Conservation (phyloP, 1,140 invertebrate species). For the Pseudoatta argentina region DNA sequence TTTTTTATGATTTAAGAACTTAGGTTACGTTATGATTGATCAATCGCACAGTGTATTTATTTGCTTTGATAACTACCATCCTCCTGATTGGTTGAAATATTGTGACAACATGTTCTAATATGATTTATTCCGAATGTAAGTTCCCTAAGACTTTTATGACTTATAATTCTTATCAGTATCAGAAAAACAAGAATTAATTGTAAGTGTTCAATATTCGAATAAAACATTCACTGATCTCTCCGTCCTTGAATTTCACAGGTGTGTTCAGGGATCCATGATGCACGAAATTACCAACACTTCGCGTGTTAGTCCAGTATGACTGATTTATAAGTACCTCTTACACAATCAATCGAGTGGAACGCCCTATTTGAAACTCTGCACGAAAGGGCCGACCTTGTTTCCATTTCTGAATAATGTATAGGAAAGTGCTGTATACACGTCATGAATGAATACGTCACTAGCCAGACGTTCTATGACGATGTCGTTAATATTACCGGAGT, state of each 20-base stretch:
- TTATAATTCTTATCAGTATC: too few species aligned
- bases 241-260: conserved; percentile 2
- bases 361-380: conserved; percentile 29
- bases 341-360: conserved; percentile 52
- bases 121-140: too few species aligned
- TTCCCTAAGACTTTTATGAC: too few species aligned
- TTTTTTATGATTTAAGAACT: too few species aligned
- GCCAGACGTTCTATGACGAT: conserved; percentile 14
- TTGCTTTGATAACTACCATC: too few species aligned
- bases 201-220: not conserved
- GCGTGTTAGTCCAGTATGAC: conserved; percentile 18
- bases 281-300: not conserved
- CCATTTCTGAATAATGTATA: conserved; percentile 52
- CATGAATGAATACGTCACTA: conserved; percentile 35
- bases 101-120: too few species aligned
- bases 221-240: not conserved
- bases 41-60: too few species aligned
- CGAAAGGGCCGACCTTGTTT: conserved; percentile 34
- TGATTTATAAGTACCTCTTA: conserved; percentile 51
- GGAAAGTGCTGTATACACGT: conserved; percentile 46
- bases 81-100: too few species aligned
- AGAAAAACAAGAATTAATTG: not conserved
- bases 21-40: too few species aligned
- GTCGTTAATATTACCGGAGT: conserved; percentile 42
- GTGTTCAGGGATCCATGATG: too few species aligned